Evolutionary conservation across 1,140 invertebrate genomes (phyloP).

Genomic region (Mamestra configurata): DNA sequence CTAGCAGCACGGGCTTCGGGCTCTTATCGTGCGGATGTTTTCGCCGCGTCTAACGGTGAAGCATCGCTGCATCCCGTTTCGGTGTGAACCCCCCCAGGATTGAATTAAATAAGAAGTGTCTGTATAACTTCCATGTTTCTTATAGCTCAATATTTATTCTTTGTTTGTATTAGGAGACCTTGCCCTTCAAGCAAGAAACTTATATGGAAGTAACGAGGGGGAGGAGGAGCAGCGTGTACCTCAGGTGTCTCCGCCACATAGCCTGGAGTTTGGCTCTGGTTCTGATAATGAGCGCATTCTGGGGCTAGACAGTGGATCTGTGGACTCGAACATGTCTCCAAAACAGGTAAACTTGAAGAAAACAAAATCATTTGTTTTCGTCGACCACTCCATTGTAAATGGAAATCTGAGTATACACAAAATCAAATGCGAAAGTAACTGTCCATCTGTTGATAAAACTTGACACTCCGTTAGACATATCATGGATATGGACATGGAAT

Average conservation of each 20-base stretch:
- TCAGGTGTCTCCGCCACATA: slow-evolving; percentile 88
- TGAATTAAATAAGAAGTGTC: too few relatives aligned
- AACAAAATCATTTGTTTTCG: background rate
- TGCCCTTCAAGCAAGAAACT: slow-evolving; percentile 89
- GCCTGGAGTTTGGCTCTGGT: slow-evolving; percentile 82
- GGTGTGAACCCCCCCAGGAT: too few relatives aligned
- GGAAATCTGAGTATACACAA: too few relatives aligned
- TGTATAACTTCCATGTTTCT: background rate
- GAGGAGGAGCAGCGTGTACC: slow-evolving; percentile 90
- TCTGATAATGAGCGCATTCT: slow-evolving; percentile 95
- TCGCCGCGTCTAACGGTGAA: too few relatives aligned
- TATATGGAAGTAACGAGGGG: slow-evolving; percentile 84
- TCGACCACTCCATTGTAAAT: too few relatives aligned
- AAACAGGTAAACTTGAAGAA: slow-evolving; percentile 87
- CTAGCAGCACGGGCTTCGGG: too few relatives aligned
- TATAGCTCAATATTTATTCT: background rate
- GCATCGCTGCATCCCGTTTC: too few relatives aligned
- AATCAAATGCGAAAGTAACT: too few relatives aligned
- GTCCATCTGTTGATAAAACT: too few relatives aligned
- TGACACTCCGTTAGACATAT: too few relatives aligned
- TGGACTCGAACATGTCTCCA: slow-evolving; percentile 95
- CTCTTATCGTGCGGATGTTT: too few relatives aligned
- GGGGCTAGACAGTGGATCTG: slow-evolving; percentile 95
- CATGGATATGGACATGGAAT: too few relatives aligned
- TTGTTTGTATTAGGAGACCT: slow-evolving; percentile 88